A percentile compares a stretch with the other conserved stretches of the same genome.
These are phyloP conservation scores for Drosophila kokeensis DNA, from an alignment of 2,888 invertebrate genomes.

Conservation along the genomic window DNA sequence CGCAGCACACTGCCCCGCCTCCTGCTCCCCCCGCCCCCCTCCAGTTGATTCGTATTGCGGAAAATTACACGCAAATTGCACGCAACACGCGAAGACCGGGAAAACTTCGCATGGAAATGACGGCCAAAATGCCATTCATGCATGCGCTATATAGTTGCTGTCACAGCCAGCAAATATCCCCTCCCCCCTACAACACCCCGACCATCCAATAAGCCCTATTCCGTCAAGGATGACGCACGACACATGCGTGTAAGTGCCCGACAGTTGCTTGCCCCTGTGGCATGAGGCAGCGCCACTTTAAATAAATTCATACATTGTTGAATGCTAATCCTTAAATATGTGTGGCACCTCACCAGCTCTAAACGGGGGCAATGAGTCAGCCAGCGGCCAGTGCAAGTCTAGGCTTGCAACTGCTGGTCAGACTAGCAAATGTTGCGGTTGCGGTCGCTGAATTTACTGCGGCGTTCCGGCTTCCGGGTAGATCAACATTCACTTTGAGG, in stretches of 20 bases:
- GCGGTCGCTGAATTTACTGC: conserved; percentile 25
- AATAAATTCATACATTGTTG: conserved; percentile 65
- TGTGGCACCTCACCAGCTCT: neutral
- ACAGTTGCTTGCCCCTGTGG: conserved; percentile 17
- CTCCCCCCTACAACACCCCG: neutral
- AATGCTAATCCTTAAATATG: conserved; percentile 68
- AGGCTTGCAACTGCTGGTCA: conserved; percentile 13
- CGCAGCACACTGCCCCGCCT: neutral
- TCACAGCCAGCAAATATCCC: conserved; percentile 43
- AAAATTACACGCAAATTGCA: conserved; percentile 80
- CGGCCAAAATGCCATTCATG: conserved; percentile 72
- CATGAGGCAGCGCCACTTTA: conserved; percentile 52
- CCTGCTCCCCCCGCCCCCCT: neutral
- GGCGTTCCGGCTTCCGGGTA: neutral
- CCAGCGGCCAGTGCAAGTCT: neutral
- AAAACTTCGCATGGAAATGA: conserved; percentile 71
- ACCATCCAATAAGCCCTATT: conserved; percentile 1
- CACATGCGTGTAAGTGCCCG: conserved; percentile 68
- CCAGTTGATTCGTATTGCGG: conserved; percentile 4
- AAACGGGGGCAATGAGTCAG: conserved; percentile 49
- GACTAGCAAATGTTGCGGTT: conserved; percentile 49
- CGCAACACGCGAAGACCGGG: conserved; percentile 72
- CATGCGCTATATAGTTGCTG: conserved; percentile 65
- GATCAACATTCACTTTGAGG: neutral
- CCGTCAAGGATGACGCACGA: conserved; percentile 37